Evolutionary conservation across 2,113 vertebrate species (phyloP), one percentile per base, ranked within the genome.

Genomic region (Lates calcarifer): DNA sequence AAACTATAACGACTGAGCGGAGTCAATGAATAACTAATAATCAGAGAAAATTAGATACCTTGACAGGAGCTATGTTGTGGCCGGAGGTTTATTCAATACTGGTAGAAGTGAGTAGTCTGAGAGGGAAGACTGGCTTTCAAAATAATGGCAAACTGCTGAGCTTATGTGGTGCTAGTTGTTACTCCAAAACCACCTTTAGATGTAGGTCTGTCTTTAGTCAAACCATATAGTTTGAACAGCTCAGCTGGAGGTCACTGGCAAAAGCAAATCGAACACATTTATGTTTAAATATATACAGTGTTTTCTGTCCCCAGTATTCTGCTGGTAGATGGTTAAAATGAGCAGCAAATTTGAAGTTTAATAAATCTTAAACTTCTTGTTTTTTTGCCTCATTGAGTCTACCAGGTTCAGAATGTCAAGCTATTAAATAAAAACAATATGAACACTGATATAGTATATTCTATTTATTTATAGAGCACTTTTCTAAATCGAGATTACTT

Each of bases 21-120:
- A 60, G 35, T 29, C 69, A 72, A 63, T 84, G 31, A 56, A 61
- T 60, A 47, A 68, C 60, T 76, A 33, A 55, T 49, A 31, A 72
- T 68, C 24, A 69, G 1, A 28, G 6, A 65, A 56, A 70, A 65
- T 41, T 15, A 20, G 31, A 49, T 26, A 26, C 47, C 14, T 47
- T 26, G 28, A 33, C 31, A 47, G 51, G 41, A 60, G 3, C 15
- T 10, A 14, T 29, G 33, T 17, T 60, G 28, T 68, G n/a, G 37
- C 45, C 56, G 37, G 15, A 56, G 18, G 15, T 29, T 37, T 10
- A 26, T 20, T 57, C 17, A 47, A 6, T 37, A 37, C 20, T 2
- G 17, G 17, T 37, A 37, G 9, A 10, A 37, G 6, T 4, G 35
- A 37, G 10, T 37, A 10, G 20, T 65, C 5, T 61, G 17, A 51